These are phyloP conservation scores for Sciurus niger DNA, from an alignment of 2,113 vertebrate species.

Conservation along the genomic window DNA sequence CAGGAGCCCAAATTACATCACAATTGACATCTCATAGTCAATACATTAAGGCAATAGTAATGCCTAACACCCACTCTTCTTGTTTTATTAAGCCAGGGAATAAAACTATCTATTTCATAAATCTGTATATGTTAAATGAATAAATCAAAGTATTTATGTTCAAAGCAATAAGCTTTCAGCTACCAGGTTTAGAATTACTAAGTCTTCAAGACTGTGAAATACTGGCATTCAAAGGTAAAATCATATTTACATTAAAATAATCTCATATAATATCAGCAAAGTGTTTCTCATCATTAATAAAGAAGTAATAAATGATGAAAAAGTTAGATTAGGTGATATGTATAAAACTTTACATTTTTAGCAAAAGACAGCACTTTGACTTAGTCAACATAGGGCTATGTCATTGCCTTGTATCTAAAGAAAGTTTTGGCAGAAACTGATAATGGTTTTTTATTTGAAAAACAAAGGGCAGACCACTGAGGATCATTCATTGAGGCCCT, in stretches of 20 bases:
- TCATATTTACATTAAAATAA: background rate
- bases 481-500: background rate
- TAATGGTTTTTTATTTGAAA: background rate
- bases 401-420: background rate
- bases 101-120: background rate
- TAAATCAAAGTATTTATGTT: background rate
- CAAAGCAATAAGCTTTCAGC: background rate
- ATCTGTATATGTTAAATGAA: constrained; percentile 26
- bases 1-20: background rate
- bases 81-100: constrained; percentile 17
- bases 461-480: background rate
- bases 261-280: constrained; percentile 11
- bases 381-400: background rate
- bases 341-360: constrained; percentile 25
- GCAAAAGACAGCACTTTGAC: background rate
- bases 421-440: background rate
- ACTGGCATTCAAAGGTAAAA: background rate
- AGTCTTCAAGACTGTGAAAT: background rate
- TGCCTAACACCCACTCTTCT: background rate
- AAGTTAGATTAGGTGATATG: background rate
- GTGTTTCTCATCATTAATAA: background rate
- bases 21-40: background rate
- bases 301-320: background rate
- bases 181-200: background rate
- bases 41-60: background rate